A percentile compares a stretch with the other conserved stretches of the same genome.
phyloP scores from a whole-genome alignment of 2,888 invertebrate genomes.

The Lasius fuliginosus region DNA sequence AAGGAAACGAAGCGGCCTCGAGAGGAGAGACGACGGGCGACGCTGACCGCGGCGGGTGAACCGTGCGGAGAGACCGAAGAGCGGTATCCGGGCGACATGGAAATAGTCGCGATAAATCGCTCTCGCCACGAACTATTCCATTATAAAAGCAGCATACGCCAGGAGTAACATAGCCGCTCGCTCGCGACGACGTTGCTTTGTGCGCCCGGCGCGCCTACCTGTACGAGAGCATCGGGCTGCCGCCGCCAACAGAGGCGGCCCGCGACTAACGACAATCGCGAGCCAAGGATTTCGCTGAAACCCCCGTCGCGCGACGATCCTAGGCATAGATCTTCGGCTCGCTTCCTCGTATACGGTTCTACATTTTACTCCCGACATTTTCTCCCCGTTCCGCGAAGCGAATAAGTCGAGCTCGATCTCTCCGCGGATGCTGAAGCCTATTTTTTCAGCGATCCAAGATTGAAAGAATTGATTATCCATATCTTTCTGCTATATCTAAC shows the following conservation, averaged over 20 bases:
- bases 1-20: slow-evolving; percentile 12
- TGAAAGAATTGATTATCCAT: neutral
- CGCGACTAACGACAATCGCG: slow-evolving; percentile 74
- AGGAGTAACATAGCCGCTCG: slow-evolving; percentile 77
- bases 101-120: slow-evolving; percentile 85
- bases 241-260: slow-evolving; percentile 69
- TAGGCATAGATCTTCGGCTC: slow-evolving; percentile 65
- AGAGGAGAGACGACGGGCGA: slow-evolving; percentile 32
- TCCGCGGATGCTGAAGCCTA: neutral
- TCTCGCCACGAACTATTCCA: slow-evolving; percentile 83
- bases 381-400: neutral
- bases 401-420: slow-evolving; percentile 13
- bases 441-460: slow-evolving; percentile 17
- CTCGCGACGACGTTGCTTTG: slow-evolving; percentile 79
- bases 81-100: slow-evolving; percentile 80
- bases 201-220: slow-evolving; percentile 73
- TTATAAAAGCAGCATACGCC: slow-evolving; percentile 83
- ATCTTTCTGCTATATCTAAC: neutral
- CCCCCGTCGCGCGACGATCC: slow-evolving; percentile 60
- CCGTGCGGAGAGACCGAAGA: slow-evolving; percentile 25
- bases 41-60: slow-evolving; percentile 68
- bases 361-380: slow-evolving; percentile 52
- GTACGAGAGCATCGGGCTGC: slow-evolving; percentile 67
- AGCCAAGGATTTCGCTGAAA: slow-evolving; percentile 70
- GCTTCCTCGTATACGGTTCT: slow-evolving; percentile 65